phyloP scores from a whole-genome alignment of 2,797 vertebrate species.

The Tangara arthus region DNA sequence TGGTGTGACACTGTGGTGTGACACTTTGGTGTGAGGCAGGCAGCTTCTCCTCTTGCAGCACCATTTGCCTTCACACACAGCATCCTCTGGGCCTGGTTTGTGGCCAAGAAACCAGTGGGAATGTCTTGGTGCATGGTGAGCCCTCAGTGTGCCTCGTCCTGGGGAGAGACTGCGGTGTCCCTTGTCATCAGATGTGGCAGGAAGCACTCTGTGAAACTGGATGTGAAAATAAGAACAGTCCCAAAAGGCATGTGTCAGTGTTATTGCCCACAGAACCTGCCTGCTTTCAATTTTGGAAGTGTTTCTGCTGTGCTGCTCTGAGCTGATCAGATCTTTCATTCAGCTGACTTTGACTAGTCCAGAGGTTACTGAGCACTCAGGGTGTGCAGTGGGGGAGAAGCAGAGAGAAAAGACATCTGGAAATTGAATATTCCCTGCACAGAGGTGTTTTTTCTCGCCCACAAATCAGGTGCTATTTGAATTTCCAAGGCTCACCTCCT shows the following conservation, averaged over 20 bases:
- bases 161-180: not conserved
- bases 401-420: not conserved
- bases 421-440: not conserved
- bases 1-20: not conserved
- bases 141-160: not conserved
- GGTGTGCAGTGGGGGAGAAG: not conserved
- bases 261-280: not conserved
- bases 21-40: not conserved
- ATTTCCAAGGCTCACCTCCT: not conserved
- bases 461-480: not conserved
- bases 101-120: not conserved
- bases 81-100: not conserved
- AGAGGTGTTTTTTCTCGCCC: not conserved
- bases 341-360: fast-evolving
- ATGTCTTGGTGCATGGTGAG: fast-evolving
- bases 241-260: fast-evolving
- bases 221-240: not conserved
- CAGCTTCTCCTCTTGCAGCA: not conserved
- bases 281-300: not conserved
- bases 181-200: not conserved
- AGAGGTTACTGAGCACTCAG: not conserved
- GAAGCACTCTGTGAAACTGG: not conserved
- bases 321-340: not conserved
- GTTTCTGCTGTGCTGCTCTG: not conserved
- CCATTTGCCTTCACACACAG: not conserved